Evolutionary conservation across 2,113 vertebrate genomes (phyloP).

Genomic region (Xiphorhynchus elegans): DNA sequence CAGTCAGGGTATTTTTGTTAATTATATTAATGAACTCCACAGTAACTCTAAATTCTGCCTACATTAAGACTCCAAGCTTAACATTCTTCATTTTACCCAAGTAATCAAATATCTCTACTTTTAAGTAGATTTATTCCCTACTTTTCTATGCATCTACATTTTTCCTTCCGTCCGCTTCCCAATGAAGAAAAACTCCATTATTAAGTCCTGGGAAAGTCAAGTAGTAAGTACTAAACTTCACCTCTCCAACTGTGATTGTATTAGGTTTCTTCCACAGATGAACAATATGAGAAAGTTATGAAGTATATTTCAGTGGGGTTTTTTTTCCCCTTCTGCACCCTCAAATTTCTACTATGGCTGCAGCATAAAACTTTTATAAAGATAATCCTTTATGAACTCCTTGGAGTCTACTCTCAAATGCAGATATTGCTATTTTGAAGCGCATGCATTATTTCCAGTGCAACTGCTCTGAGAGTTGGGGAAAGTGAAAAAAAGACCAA

Average conservation of each 20-base stretch:
- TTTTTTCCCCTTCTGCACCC: neutral
- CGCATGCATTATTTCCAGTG: neutral
- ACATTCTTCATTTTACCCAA: neutral
- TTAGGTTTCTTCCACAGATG: neutral
- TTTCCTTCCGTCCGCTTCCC: neutral
- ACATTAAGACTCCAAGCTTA: neutral
- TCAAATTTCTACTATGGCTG: neutral
- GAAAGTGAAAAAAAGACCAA: neutral
- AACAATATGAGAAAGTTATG: neutral
- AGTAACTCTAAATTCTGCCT: neutral
- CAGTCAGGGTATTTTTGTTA: neutral
- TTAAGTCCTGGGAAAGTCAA: neutral
- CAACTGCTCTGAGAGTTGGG: neutral
- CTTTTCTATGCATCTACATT: neutral
- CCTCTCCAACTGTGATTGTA: neutral
- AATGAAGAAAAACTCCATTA: neutral
- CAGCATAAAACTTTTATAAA: neutral
- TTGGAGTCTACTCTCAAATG: neutral
- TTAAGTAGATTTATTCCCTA: neutral
- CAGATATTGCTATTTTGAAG: neutral
- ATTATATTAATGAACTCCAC: neutral
- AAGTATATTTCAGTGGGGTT: neutral
- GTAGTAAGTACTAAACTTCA: neutral
- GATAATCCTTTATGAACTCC: neutral
- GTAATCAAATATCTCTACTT: neutral